Conservation (phyloP, 1,140 invertebrate species). For the Pseudomyrmex cubaensis region DNA sequence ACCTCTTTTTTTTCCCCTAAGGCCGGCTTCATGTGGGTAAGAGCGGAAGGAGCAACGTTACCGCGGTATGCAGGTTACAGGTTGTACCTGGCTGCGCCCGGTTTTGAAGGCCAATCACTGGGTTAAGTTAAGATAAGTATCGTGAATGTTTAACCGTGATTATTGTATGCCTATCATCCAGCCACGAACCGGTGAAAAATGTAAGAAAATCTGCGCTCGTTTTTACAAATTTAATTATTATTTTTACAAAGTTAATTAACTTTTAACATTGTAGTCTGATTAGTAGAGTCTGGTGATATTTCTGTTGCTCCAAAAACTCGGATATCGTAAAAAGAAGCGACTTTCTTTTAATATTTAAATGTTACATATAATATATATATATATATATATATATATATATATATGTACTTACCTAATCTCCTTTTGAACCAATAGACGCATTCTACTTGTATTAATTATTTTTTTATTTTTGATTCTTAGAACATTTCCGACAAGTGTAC, state of each 20-base stretch:
- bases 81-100: slow-evolving; percentile 50
- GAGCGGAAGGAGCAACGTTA: slow-evolving; percentile 7
- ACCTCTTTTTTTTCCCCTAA: slow-evolving; percentile 22
- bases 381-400: background rate
- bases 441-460: too few species aligned
- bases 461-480: too few species aligned
- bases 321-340: too few species aligned
- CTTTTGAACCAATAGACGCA: too few species aligned
- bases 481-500: too few species aligned
- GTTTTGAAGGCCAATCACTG: slow-evolving; percentile 47
- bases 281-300: too few species aligned
- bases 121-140: slow-evolving; percentile 48
- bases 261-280: background rate
- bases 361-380: background rate
- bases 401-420: background rate
- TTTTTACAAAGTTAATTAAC: background rate
- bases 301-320: too few species aligned
- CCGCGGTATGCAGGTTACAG: slow-evolving; percentile 66
- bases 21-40: background rate
- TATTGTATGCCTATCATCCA: background rate
- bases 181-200: background rate
- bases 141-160: background rate
- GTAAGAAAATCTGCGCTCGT: background rate
- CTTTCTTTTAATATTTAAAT: background rate
- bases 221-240: slow-evolving; percentile 3